phyloP scores from a whole-genome alignment of 2,797 vertebrate genomes.

The Phoeniculus purpureus region DNA sequence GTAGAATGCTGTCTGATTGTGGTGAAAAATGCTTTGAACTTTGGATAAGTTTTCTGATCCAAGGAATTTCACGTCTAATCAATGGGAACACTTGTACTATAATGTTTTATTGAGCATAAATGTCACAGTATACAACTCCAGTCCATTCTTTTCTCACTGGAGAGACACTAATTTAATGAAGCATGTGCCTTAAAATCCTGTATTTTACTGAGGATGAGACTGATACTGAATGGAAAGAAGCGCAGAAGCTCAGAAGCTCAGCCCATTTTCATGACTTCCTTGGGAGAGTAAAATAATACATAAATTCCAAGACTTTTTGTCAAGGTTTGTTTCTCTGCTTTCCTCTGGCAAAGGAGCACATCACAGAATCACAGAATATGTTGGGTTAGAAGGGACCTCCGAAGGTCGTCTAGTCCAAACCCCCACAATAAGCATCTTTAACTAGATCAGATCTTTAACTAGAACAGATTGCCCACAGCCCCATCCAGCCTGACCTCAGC shows the following conservation, averaged over 20 bases:
- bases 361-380: too few relatives aligned
- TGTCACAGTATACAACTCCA: not conserved
- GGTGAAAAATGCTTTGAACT: not conserved
- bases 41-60: not conserved
- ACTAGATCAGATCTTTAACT: too few relatives aligned
- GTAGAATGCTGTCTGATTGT: not conserved
- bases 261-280: not conserved
- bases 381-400: too few relatives aligned
- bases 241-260: not conserved
- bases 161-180: not conserved
- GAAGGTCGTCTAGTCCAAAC: too few relatives aligned
- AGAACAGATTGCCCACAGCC: too few relatives aligned
- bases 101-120: not conserved
- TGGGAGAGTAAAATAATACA: not conserved
- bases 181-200: not conserved
- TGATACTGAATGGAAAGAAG: not conserved
- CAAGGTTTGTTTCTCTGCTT: conserved; percentile 22
- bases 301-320: not conserved
- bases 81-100: not conserved
- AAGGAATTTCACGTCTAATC: not conserved
- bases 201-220: not conserved
- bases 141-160: not conserved
- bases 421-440: too few relatives aligned
- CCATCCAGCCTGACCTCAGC: not conserved
- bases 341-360: not conserved